Conservation (phyloP, 2,888 invertebrate genomes). For the Drosophila infuscata region DNA sequence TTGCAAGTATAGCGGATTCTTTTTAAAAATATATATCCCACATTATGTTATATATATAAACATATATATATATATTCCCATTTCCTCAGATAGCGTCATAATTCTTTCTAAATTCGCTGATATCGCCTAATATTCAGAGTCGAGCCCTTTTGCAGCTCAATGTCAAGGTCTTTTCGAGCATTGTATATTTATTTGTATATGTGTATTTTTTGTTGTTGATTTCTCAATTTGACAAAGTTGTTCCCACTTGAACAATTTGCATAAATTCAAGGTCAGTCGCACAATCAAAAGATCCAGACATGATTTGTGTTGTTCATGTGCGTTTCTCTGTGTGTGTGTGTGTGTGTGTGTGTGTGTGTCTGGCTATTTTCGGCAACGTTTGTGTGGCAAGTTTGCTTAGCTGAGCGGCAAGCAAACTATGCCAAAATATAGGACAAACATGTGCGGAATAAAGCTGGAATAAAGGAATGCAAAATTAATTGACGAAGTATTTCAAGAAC, state of each 20-base stretch:
- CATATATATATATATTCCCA: no score
- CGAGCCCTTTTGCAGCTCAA: slow-evolving; percentile 61
- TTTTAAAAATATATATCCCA: neutral
- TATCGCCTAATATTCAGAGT: slow-evolving; percentile 29
- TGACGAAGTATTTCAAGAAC: neutral
- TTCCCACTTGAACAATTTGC: slow-evolving; percentile 78
- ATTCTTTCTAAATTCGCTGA: slow-evolving; percentile 42
- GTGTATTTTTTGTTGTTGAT: slow-evolving; percentile 24
- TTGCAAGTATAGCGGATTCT: neutral
- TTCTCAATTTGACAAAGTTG: slow-evolving; percentile 76
- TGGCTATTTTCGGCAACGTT: slow-evolving; percentile 54
- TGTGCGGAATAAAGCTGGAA: slow-evolving; percentile 6
- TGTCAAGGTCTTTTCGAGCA: slow-evolving; percentile 60
- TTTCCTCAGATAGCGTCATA: slow-evolving; percentile 2
- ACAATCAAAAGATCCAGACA: slow-evolving; percentile 74
- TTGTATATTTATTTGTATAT: slow-evolving; percentile 23
- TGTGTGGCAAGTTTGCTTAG: slow-evolving; percentile 28
- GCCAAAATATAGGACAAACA: slow-evolving; percentile 15
- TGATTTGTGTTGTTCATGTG: slow-evolving; percentile 31
- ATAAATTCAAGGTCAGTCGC: slow-evolving; percentile 74
- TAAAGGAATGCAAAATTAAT: slow-evolving; percentile 1
- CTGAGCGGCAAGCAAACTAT: neutral
- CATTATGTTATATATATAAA: neutral
- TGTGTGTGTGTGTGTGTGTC: slow-evolving; percentile 32
- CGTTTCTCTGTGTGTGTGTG: neutral